Base-by-base conservation (phyloP, 2,797 vertebrate species). In the Fistularia commersonii region DNA sequence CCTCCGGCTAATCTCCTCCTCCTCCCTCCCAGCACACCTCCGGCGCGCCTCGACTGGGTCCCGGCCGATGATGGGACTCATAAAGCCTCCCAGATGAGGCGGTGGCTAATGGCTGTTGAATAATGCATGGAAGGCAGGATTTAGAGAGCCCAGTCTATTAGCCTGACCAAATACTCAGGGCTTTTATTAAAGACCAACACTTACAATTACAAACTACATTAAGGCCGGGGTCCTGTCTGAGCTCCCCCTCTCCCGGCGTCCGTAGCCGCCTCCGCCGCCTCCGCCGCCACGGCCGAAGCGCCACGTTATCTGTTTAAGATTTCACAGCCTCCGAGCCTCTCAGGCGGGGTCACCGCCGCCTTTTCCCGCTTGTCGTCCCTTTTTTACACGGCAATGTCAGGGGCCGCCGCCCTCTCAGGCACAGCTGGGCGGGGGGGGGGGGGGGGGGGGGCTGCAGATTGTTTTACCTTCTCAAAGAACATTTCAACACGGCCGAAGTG, bases 181-280 rank as follows among this genome's bases (percentile, higher is more conserved):
- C 80, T 87, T 89, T 88, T 87, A 85, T 87, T 86, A 84, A 84
- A 87, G 87, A 88, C 83, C 81, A 88, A 88, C 88, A 89, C 83
- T 89, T 88, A 88, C 84, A 87, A 86, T 90, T 88, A 88, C 84
- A 86, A 87, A 83, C 85, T 83, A 83, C 83, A 86, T 86, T 88
- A 88, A 84, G 81, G 69, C 79, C 8, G 57, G 68, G 81, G 81
- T 83, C 73, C 79, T 74, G 61, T 74, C 82, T 70, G 60, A 53
- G 54, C 69, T 53, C 62, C 73, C 51, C 50, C 53, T 47, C 55
- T 45, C 64, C 67, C 36, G 8, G 69, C 50, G 66, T 77, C 32
- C 42, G 35, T 39, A n/a, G 23, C 23, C 23, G 4, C 61, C 54
- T 3, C 74, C 53, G 63, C 56, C 51, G 72, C 79, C 75, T 78